Evolutionary conservation across 2,888 invertebrate species (phyloP).

Genomic region (Lamellibrachia columna): DNA sequence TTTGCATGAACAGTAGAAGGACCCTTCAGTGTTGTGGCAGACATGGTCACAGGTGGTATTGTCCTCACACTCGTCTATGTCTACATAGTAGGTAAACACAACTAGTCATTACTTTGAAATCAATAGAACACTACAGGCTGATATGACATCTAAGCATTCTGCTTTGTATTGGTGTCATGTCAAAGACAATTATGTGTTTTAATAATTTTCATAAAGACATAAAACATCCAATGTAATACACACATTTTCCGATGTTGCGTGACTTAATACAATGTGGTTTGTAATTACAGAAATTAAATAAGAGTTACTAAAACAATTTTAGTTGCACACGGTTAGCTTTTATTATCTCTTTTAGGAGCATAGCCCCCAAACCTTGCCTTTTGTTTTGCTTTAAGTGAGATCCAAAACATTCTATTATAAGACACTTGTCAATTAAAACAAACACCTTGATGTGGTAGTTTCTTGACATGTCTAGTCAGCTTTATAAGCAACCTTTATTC

Average conservation of each 20-base stretch:
- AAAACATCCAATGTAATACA: no score
- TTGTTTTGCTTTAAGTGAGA: background rate
- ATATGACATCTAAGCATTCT: background rate
- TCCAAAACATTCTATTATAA: background rate
- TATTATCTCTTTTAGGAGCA: no score
- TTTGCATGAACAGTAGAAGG: background rate
- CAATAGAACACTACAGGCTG: background rate
- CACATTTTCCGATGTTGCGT: no score
- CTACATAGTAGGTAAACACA: background rate
- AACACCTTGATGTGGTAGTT: background rate
- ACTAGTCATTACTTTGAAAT: background rate
- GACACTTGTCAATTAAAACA: background rate
- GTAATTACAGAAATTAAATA: no score
- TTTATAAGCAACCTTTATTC: background rate
- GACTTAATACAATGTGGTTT: no score
- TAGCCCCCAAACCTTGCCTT: no score
- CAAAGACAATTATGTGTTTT: background rate
- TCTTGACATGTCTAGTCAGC: background rate
- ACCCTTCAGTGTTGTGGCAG: background rate
- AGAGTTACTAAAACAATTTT: no score
- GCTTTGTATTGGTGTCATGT: background rate
- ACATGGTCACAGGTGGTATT: background rate
- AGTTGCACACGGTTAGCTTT: no score
- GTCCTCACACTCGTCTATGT: background rate
- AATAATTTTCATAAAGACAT: background rate